phyloP scores from a whole-genome alignment of 92 coral and sea anemone genomes.

The Bergia puertoricense region DNA sequence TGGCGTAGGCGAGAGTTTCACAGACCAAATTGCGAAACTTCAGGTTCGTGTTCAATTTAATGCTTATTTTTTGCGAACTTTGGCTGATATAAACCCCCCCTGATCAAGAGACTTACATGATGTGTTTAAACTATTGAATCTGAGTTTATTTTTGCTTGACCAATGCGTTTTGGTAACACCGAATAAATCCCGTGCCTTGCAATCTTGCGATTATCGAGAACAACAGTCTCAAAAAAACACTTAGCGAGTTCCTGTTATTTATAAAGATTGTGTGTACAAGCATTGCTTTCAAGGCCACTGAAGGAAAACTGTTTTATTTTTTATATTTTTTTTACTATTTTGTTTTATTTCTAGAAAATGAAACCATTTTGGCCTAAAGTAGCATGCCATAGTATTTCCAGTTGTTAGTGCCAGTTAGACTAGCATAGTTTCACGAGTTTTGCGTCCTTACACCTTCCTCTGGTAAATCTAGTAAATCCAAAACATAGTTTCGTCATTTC shows the following conservation, averaged over 20 bases:
- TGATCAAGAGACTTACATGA: neutral
- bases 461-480: too few species aligned
- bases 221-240: too few species aligned
- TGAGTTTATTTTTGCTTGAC: neutral
- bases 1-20: neutral
- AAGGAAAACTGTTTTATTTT: too few species aligned
- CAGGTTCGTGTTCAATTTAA: constrained; percentile 12
- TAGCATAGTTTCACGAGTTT: too few species aligned
- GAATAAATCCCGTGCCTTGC: neutral
- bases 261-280: neutral
- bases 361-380: too few species aligned
- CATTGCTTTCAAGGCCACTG: neutral
- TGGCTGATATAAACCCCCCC: neutral
- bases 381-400: neutral
- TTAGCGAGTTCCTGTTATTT: too few species aligned
- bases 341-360: too few species aligned
- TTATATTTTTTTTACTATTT: too few species aligned
- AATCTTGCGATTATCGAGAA: too few species aligned
- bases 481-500: too few species aligned
- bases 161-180: neutral
- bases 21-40: neutral
- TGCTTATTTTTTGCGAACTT: neutral
- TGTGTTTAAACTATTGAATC: neutral
- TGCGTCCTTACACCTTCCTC: too few species aligned
- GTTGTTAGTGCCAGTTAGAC: too few species aligned